A percentile compares a stretch with the other conserved stretches of the same genome.
These are phyloP conservation scores for Mantis religiosa DNA, from an alignment of 2,888 invertebrate genomes.

Conservation along the genomic window DNA sequence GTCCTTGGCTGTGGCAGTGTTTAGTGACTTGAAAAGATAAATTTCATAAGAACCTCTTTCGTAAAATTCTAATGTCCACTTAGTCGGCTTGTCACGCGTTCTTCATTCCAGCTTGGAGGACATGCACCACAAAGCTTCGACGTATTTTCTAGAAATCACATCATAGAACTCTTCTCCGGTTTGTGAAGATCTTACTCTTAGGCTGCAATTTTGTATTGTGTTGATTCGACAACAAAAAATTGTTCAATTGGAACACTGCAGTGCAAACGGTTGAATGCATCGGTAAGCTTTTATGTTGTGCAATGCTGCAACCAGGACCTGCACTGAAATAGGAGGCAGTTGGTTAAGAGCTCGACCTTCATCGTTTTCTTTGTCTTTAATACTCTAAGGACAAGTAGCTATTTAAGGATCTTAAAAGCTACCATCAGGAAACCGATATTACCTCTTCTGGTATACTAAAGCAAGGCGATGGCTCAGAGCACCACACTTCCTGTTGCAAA, in stretches of 20 bases:
- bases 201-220: too few species aligned
- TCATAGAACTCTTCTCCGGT: too few species aligned
- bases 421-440: too few species aligned
- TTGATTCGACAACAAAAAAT: too few species aligned
- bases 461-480: too few species aligned
- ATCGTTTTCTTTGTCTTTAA: not conserved
- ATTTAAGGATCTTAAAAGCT: too few species aligned
- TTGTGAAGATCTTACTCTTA: too few species aligned
- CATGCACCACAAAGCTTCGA: not conserved
- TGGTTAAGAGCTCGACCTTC: not conserved
- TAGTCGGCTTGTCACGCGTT: not conserved
- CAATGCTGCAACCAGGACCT: not conserved
- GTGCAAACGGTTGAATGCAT: not conserved
- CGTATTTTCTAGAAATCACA: not conserved
- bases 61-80: not conserved
- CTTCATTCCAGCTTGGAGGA: not conserved
- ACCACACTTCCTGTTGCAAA: too few species aligned
- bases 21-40: not conserved
- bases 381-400: not conserved
- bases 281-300: not conserved
- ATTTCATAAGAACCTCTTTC: not conserved
- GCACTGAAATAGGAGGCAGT: not conserved
- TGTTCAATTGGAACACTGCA: not conserved
- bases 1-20: not conserved
- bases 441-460: too few species aligned